A percentile compares a stretch with the other conserved stretches of the same genome.
phyloP scores from a whole-genome alignment of 2,113 vertebrate species.

The Chlorodrepanis virens region DNA sequence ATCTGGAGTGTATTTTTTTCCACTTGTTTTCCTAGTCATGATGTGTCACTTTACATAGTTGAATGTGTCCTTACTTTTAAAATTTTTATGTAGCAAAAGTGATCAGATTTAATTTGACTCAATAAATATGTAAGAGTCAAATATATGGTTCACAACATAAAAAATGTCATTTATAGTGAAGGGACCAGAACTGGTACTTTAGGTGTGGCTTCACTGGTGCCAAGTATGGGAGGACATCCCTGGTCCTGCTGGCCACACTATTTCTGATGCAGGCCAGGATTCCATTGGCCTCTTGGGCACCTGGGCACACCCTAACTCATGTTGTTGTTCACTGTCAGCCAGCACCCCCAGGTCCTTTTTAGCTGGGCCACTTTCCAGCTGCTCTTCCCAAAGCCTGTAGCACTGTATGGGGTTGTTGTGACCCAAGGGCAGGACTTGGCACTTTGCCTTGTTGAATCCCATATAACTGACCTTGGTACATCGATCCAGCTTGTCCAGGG shows the following conservation, averaged over 20 bases:
- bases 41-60: background rate
- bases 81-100: background rate
- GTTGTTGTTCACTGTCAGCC: background rate
- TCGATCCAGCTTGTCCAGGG: accelerated
- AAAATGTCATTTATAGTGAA: background rate
- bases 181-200: background rate
- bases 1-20: background rate
- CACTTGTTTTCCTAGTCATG: background rate
- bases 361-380: background rate
- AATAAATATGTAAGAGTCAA: background rate
- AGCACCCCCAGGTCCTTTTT: background rate
- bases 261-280: background rate
- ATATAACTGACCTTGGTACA: background rate
- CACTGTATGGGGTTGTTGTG: background rate
- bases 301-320: background rate
- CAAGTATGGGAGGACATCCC: too few species aligned
- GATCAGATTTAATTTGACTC: background rate
- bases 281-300: background rate
- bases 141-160: background rate
- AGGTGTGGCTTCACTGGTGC: background rate
- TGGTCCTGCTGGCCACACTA: background rate
- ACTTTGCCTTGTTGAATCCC: background rate
- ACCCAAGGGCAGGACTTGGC: background rate
- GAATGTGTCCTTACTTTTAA: background rate
- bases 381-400: background rate